Evolutionary conservation across 2,797 vertebrate species (phyloP).

Genomic region (Sebastes kiyomatsui): DNA sequence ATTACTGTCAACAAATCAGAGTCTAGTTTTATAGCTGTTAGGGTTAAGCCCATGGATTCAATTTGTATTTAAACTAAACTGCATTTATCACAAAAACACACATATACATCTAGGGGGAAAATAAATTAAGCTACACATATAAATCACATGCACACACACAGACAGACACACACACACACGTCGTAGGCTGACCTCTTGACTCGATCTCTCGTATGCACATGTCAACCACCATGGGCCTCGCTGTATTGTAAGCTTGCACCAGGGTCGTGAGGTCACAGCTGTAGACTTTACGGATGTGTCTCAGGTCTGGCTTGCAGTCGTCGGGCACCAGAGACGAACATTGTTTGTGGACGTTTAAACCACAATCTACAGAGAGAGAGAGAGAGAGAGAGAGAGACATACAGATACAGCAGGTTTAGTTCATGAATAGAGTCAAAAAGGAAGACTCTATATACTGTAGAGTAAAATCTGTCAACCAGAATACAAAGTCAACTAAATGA

Average conservation of each 20-base stretch:
- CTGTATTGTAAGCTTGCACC: conserved; percentile 94
- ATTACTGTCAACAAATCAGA: neutral
- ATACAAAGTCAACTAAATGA: neutral
- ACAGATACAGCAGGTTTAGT: neutral
- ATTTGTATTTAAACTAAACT: neutral
- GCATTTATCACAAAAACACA: neutral
- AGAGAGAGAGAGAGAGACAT: conserved; percentile 1
- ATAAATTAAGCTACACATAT: neutral
- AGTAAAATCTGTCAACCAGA: neutral
- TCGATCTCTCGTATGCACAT: conserved; percentile 99
- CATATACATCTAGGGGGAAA: neutral
- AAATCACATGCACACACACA: neutral
- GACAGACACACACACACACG: neutral
- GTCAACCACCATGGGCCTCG: conserved; percentile 98
- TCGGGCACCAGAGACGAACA: conserved; percentile 96
- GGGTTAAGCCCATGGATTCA: neutral
- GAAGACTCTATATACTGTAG: neutral
- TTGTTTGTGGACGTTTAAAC: conserved; percentile 98
- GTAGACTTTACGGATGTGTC: conserved; percentile 98
- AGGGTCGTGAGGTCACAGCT: conserved; percentile 99
- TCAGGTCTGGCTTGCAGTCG: conserved; percentile 97
- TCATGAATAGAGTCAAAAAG: neutral
- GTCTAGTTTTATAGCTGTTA: neutral
- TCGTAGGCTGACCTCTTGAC: conserved; percentile 88
- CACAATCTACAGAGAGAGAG: conserved; percentile 88